Evolutionary conservation across 2,113 vertebrate species (phyloP), one percentile per base, ranked within the genome.

Genomic region (Calyptommatus sinebrachiatus): DNA sequence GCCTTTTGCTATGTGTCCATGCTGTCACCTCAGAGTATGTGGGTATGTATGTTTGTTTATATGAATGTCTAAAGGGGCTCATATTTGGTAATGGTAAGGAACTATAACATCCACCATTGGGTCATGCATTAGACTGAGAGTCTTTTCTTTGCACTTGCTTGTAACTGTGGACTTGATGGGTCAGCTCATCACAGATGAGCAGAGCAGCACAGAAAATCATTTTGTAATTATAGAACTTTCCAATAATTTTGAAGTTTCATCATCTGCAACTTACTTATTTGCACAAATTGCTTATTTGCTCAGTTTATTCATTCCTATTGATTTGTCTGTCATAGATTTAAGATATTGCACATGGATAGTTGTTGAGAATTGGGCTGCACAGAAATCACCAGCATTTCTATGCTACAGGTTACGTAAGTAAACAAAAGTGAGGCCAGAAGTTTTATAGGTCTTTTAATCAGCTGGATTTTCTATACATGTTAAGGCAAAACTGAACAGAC

Each of bases 251-350:
- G 45, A 16, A n/a, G 9, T 50, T 71, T 48, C 22, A 12, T 71
- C 14, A 50, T 71, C 8, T 26, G 70, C 70, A 48, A 24, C 26
- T 21, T 69, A 31, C 67, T 69, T 46, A 76, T 76, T 63, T 63
- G 16, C 35, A 63, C 35, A 46, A 29, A 31, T 46, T 53, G 28
- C 46, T 68, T 76, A 65, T 46, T 46, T 76, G 73, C 5, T n/a
- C 4, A 28, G 26, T 35, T 71, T 71, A 26, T 41, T 65, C 67
- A 77, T 77, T 77, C 28, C 53, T 53, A 67, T 77, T 77, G 63
- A 77, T 53, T 50, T 77, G 46, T 22, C 9, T 77, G 46, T 29
- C 76, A 67, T 53, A 24, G 67, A 53, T 67, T 46, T 68, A 77
- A 66, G n/a, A n/a, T 68, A 31, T 35, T 31, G 11, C 50, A 67